Evolutionary conservation across 2,888 invertebrate species (phyloP).

Genomic region (Rhopalosiphum nymphaeae): DNA sequence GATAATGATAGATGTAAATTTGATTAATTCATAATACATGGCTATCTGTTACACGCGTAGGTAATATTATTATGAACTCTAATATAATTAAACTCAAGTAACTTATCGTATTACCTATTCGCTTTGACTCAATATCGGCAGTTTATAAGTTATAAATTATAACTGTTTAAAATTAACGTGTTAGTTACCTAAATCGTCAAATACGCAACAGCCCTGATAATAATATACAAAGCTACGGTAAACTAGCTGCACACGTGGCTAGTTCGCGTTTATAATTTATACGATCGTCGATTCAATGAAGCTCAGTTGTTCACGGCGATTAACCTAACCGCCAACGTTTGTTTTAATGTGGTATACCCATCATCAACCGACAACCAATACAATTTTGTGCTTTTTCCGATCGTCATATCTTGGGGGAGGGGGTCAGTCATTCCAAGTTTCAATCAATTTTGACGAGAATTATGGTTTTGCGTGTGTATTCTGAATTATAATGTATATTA

Average conservation of each 20-base stretch:
- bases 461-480: not conserved
- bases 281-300: not conserved
- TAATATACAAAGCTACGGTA: not conserved
- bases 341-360: not conserved
- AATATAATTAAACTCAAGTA: not conserved
- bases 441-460: not conserved
- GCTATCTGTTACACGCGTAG: not conserved
- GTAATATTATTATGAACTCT: not conserved
- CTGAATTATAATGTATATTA: not conserved
- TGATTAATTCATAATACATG: not conserved
- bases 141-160: not conserved
- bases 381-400: not conserved
- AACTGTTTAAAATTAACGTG: not conserved
- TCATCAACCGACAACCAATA: not conserved
- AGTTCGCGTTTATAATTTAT: not conserved
- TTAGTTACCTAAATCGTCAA: not conserved
- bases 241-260: not conserved
- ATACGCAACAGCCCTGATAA: not conserved
- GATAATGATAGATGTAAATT: not conserved
- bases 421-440: slow-evolving; percentile 21
- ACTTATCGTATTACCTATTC: not conserved
- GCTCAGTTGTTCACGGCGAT: not conserved
- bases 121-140: not conserved
- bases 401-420: not conserved
- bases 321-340: not conserved